These are phyloP conservation scores for Anomalospiza imberbis DNA, from an alignment of 2,797 vertebrate genomes.

Conservation along the genomic window DNA sequence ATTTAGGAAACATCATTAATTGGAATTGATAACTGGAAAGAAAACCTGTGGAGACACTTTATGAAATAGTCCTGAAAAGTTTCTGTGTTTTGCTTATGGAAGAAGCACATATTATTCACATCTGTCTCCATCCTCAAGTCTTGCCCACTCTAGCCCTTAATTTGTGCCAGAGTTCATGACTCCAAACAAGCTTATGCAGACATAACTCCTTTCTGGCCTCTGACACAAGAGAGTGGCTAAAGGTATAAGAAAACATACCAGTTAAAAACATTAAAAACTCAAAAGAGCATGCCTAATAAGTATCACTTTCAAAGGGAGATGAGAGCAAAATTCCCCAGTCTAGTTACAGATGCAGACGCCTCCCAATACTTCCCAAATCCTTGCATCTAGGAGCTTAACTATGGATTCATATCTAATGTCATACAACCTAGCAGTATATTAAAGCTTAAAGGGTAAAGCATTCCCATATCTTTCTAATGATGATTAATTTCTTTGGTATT, in stretches of 20 bases:
- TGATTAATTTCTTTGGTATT: constrained; percentile 69
- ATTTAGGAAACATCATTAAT: neutral
- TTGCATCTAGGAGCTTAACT: neutral
- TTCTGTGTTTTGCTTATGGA: neutral
- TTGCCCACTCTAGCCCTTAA: neutral
- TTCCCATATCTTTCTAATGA: constrained; percentile 58
- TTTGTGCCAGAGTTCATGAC: neutral
- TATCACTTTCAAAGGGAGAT: neutral
- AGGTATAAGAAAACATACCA: neutral
- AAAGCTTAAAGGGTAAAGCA: constrained; percentile 18
- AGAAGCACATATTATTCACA: neutral
- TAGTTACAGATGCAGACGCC: neutral
- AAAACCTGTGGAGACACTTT: neutral
- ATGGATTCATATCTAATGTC: neutral
- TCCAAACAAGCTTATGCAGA: neutral
- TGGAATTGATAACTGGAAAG: neutral
- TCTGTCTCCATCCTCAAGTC: neutral
- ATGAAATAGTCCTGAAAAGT: neutral
- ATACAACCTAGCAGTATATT: neutral
- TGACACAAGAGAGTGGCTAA: neutral
- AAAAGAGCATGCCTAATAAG: neutral
- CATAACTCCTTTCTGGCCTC: neutral
- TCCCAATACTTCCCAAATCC: neutral
- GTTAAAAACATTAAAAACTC: constrained; percentile 5
- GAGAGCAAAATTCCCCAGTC: neutral